Percentiles rank a stretch among this genome's conserved stretches.
Evolutionary conservation across 37 sponge, comb jelly and placozoan species (phyloP).

Genomic region (Crambe crambe): DNA sequence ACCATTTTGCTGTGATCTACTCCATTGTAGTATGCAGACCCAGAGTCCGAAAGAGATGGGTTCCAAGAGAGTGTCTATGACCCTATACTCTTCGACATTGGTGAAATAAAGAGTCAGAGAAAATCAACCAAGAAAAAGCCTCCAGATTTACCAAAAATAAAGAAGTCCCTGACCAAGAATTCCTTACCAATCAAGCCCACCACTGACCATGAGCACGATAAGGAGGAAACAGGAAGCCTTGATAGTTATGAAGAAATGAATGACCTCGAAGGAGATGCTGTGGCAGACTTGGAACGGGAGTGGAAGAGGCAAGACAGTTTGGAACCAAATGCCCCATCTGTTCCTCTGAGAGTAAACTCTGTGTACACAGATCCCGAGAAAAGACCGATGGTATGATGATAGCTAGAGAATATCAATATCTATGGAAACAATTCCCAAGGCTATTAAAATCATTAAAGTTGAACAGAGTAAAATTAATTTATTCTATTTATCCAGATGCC

Average conservation of each 20-base stretch:
- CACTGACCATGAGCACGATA: neutral
- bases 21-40: too few species aligned
- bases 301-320: neutral
- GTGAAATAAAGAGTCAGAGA: neutral
- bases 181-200: neutral
- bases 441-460: too few species aligned
- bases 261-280: neutral
- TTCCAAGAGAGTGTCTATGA: neutral
- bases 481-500: neutral
- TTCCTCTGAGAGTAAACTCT: too few species aligned
- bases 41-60: too few species aligned
- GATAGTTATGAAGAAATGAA: constrained; percentile 10
- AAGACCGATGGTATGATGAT: too few species aligned
- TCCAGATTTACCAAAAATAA: neutral
- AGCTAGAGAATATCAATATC: too few species aligned
- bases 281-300: neutral
- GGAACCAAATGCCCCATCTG: neutral
- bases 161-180: neutral
- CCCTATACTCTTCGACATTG: neutral
- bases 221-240: neutral
- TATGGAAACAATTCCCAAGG: too few species aligned
- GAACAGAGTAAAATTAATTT: too few species aligned
- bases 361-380: too few species aligned
- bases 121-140: neutral
- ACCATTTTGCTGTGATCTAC: too few species aligned